These are phyloP conservation scores for Phrynocephalus guinanensis DNA, from an alignment of 2,797 vertebrate genomes.

Conservation along the genomic window DNA sequence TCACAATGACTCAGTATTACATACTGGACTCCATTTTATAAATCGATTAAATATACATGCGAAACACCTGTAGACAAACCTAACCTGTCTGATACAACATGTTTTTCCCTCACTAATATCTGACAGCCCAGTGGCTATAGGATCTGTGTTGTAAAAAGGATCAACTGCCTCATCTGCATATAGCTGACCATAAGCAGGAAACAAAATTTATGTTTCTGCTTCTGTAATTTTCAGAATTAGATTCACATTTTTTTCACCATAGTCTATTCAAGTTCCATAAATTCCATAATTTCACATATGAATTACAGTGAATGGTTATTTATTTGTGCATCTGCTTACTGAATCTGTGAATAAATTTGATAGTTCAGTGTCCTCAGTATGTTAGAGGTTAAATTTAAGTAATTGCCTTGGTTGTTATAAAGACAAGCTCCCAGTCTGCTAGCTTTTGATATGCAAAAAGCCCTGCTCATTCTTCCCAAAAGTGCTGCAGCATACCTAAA, in stretches of 20 bases:
- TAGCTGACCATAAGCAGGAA: neutral
- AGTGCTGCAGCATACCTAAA: slow-evolving; percentile 29
- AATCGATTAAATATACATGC: no score
- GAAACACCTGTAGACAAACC: no score
- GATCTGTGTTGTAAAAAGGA: neutral
- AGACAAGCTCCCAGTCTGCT: slow-evolving; percentile 43
- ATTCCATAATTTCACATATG: slow-evolving; percentile 4
- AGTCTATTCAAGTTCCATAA: slow-evolving; percentile 1
- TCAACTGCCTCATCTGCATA: neutral
- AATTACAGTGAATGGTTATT: slow-evolving; percentile 7
- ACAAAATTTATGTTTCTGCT: neutral
- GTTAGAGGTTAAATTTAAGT: slow-evolving; percentile 27
- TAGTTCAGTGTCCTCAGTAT: neutral
- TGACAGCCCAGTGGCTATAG: neutral
- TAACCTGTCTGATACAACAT: no score
- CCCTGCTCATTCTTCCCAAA: slow-evolving; percentile 42
- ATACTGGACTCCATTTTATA: no score
- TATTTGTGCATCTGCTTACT: neutral
- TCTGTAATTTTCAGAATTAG: neutral
- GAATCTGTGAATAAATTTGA: slow-evolving; percentile 40
- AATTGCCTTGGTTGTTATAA: slow-evolving; percentile 12
- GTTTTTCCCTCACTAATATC: no score
- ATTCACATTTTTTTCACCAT: neutral
- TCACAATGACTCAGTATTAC: no score
- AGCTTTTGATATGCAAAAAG: slow-evolving; percentile 47